These are phyloP conservation scores for Tetramorium parvispinum DNA, from an alignment of 1,140 invertebrate species.

Conservation along the genomic window DNA sequence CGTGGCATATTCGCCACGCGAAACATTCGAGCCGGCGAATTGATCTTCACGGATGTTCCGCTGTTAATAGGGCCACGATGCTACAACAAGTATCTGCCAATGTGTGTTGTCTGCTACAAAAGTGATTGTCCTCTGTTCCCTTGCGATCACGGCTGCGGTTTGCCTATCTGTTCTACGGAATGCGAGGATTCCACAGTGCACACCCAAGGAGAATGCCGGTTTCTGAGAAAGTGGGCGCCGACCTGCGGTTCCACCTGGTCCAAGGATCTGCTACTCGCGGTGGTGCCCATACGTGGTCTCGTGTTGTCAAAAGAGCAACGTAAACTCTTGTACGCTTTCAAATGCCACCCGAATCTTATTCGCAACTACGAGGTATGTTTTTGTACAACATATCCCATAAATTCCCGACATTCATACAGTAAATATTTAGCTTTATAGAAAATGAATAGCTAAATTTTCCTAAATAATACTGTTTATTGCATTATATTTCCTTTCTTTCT, in stretches of 20 bases:
- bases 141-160: conserved; percentile 87
- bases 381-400: not conserved
- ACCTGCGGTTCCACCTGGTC: conserved; percentile 85
- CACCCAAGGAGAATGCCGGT: conserved; percentile 86
- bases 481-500: not conserved
- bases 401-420: not conserved
- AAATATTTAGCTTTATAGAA: not conserved
- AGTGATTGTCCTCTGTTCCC: conserved; percentile 82
- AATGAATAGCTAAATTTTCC: not conserved
- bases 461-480: not conserved
- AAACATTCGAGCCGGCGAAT: conserved; percentile 88
- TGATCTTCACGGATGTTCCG: conserved; percentile 89
- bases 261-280: conserved; percentile 85
- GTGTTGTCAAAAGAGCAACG: conserved; percentile 86
- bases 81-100: conserved; percentile 82
- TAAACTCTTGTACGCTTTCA: conserved; percentile 86
- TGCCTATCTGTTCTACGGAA: conserved; percentile 87
- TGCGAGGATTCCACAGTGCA: conserved; percentile 87
- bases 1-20: conserved; percentile 89
- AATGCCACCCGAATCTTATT: conserved; percentile 86
- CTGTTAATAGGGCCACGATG: conserved; percentile 88
- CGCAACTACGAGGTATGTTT: conserved; percentile 85
- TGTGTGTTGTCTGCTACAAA: conserved; percentile 87
- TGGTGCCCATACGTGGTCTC: conserved; percentile 88
- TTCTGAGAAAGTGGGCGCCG: conserved; percentile 85